Evolutionary conservation across 2,888 invertebrate species (phyloP), one percentile per base, ranked within the genome.

Genomic region (Uloborus plumipes): DNA sequence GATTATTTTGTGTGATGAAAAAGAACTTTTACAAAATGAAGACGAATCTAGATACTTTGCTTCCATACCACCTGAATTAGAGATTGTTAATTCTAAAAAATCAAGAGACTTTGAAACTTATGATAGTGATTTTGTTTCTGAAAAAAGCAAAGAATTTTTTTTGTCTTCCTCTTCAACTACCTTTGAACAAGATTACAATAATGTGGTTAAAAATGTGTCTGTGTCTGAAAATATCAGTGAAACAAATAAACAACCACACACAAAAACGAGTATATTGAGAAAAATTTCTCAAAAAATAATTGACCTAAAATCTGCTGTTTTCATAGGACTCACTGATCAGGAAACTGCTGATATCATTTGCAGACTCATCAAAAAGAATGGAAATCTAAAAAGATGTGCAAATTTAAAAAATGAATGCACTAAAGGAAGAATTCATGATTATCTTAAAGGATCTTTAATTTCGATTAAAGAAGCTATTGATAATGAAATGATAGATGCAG

Each of bases 391-490:
- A 15, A 16, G 6, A 3, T 26, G 26, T 26, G 22, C 90, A 96
- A 31, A 91, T 92, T 84, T 89, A 90, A 11, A 93, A 93, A 3
- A 90, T 93, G 85, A 90, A 96, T 67, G 16, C 13, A 18, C 53
- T 39, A 14, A 91, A 69, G 97, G 97, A 39, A 92, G 92, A 86
- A 93, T 98, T 84, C 90, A 93, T 6, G 97, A 98, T 90, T 94
- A 94, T 4, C 92, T 94, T 87, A 92, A 94, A 84, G 94, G 96
- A 66, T 93, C 95, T 86, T 89, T 93, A 13, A 88, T 98, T 15
- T 94, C 92, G 14, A 93, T 98, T 76, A 92, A 93, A 77, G 93
- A 96, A 89, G 98, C 98, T 0, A 91, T 98, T 31, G 92, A 93
- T 70, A 92, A 94, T 85, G 96, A 96, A 76, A 92, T 97, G 85